These are phyloP conservation scores for Meles meles DNA, from an alignment of 2,113 vertebrate genomes.

Conservation along the genomic window DNA sequence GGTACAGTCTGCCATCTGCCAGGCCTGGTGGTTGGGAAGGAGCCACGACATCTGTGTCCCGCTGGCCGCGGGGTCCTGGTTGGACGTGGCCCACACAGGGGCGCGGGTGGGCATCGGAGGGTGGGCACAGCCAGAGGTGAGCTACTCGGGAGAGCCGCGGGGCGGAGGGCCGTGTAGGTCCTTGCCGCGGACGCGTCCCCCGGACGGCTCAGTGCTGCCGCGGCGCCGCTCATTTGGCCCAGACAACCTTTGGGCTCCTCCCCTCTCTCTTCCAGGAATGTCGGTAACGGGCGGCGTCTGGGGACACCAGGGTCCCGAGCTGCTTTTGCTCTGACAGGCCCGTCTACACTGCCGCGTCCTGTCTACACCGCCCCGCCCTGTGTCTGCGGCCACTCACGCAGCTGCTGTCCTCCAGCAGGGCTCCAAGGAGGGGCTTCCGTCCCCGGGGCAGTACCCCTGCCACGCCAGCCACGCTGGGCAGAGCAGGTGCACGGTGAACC, in stretches of 20 bases:
- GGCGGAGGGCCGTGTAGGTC: accelerated
- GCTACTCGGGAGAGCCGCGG: too few relatives aligned
- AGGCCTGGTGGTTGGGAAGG: background rate
- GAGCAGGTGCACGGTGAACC: background rate
- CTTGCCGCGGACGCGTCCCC: accelerated
- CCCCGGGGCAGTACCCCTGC: background rate
- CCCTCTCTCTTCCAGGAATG: background rate
- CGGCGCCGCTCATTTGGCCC: background rate
- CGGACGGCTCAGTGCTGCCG: background rate
- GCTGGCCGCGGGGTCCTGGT: background rate
- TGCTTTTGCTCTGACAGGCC: background rate
- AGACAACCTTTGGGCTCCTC: background rate
- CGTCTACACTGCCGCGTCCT: background rate
- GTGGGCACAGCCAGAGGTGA: too few relatives aligned
- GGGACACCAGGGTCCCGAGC: background rate
- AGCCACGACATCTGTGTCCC: background rate
- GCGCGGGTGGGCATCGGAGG: background rate
- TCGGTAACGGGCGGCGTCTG: background rate
- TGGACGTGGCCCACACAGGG: background rate
- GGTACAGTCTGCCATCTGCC: background rate
- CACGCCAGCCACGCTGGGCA: background rate
- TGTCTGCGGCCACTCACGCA: background rate
- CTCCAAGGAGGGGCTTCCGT: background rate
- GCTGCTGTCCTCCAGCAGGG: background rate
- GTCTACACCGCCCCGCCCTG: accelerated